Evolutionary conservation across 2,113 vertebrate species (phyloP).

Genomic region (Colossoma macropomum): DNA sequence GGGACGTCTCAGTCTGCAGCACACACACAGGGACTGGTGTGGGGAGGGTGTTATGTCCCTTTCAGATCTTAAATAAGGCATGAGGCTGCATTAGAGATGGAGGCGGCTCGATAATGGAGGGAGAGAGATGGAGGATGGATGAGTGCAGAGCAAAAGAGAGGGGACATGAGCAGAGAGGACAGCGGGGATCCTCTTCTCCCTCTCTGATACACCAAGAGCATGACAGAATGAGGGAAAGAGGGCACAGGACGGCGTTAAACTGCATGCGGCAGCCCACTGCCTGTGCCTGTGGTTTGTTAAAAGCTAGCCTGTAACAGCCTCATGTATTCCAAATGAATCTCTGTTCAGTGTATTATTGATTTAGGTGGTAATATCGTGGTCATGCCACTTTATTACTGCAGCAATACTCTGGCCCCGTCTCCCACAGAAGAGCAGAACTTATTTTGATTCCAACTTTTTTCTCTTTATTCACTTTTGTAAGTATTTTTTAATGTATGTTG

Average conservation of each 20-base stretch:
- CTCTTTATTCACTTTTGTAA: background rate
- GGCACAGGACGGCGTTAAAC: constrained; percentile 35
- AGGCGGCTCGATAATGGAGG: background rate
- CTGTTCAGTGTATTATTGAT: constrained; percentile 17
- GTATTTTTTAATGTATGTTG: background rate
- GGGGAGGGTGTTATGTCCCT: constrained; percentile 12
- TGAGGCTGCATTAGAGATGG: constrained; percentile 30
- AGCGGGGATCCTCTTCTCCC: constrained; percentile 20
- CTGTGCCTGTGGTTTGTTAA: background rate
- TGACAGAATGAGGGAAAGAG: constrained; percentile 72
- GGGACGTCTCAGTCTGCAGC: background rate
- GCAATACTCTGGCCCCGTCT: background rate
- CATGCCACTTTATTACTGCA: background rate
- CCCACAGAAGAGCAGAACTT: background rate
- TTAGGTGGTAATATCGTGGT: background rate
- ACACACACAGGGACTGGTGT: background rate
- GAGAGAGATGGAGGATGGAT: constrained; percentile 2
- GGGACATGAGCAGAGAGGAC: constrained; percentile 39
- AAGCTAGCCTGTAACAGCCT: background rate
- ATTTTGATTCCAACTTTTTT: background rate
- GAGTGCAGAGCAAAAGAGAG: background rate
- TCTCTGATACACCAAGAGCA: constrained; percentile 29
- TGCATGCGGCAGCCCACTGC: background rate
- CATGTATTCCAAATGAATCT: background rate
- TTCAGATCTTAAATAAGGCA: constrained; percentile 49